A percentile compares a stretch with the other conserved stretches of the same genome.
Evolutionary conservation across 2,113 vertebrate species (phyloP).

Genomic region (Panthera tigris): DNA sequence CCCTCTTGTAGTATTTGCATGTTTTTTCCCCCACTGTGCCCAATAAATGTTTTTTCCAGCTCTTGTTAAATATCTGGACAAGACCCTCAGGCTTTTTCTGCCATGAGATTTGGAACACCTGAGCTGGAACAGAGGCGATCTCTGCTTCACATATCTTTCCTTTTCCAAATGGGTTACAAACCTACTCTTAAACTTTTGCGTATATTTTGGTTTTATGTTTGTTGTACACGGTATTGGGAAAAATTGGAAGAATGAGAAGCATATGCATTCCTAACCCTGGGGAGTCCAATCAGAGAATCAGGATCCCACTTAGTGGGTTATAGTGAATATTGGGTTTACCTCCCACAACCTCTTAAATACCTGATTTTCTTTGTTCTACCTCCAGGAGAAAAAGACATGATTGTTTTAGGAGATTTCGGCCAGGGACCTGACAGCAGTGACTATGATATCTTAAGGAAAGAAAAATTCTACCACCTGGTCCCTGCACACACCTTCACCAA

Average conservation of each 20-base stretch:
- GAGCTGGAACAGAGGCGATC: background rate
- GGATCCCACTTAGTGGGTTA: rapidly evolving
- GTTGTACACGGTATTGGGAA: background rate
- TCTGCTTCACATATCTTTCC: background rate
- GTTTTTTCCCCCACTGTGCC: background rate
- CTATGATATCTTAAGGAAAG: slow-evolving; percentile 91
- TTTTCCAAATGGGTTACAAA: background rate
- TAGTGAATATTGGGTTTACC: too few relatives aligned
- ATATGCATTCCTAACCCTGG: rapidly evolving
- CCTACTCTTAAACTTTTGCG: background rate
- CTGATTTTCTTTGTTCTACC: background rate
- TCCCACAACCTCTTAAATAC: background rate
- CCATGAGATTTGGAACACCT: background rate
- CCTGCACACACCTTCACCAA: slow-evolving; percentile 92
- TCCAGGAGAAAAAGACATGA: slow-evolving; percentile 92
- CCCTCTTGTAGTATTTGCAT: background rate
- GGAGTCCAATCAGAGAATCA: background rate
- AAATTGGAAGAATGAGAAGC: background rate
- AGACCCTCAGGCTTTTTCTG: background rate
- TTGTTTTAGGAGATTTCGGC: slow-evolving; percentile 94
- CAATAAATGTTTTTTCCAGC: background rate
- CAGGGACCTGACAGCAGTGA: slow-evolving; percentile 89
- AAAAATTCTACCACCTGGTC: slow-evolving; percentile 90
- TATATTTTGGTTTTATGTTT: background rate
- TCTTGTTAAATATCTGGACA: background rate